phyloP scores from a whole-genome alignment of 1,140 invertebrate species.

The Achroia grisella region DNA sequence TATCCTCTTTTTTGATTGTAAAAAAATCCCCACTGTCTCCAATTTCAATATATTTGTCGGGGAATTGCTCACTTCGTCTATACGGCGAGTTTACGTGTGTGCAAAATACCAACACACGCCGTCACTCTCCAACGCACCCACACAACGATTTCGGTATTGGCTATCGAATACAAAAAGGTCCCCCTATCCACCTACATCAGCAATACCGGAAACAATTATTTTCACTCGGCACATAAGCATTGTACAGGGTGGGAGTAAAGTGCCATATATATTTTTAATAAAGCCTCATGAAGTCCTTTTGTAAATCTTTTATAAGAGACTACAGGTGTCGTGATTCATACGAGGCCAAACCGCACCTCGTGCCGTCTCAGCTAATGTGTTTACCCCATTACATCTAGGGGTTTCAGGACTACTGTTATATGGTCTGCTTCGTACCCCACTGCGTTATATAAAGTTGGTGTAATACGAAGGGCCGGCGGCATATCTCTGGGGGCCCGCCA shows the following conservation, averaged over 20 bases:
- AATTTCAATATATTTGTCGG: conserved; percentile 8
- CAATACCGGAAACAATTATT: conserved; percentile 31
- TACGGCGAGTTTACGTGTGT: neutral
- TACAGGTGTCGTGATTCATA: conserved; percentile 51
- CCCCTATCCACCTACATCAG: conserved; percentile 6
- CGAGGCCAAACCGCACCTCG: conserved; percentile 25
- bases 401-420: conserved; percentile 19
- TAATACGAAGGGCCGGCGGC: neutral
- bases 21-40: conserved; percentile 3
- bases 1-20: neutral
- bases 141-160: conserved; percentile 1
- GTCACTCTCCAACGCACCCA: neutral
- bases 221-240: conserved; percentile 15
- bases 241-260: conserved; percentile 3
- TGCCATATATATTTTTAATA: conserved; percentile 1
- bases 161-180: conserved; percentile 4
- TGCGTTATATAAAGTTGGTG: neutral
- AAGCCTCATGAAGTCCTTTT: neutral
- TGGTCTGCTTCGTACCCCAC: conserved; percentile 15
- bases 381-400: conserved; percentile 46
- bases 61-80: conserved; percentile 3
- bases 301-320: conserved; percentile 28
- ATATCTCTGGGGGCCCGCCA: conserved; percentile 13
- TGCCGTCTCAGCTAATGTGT: conserved; percentile 33
- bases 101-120: neutral